Evolutionary conservation across 92 coral and sea anemone genomes (phyloP).

Genomic region (Zoanthus sociatus): DNA sequence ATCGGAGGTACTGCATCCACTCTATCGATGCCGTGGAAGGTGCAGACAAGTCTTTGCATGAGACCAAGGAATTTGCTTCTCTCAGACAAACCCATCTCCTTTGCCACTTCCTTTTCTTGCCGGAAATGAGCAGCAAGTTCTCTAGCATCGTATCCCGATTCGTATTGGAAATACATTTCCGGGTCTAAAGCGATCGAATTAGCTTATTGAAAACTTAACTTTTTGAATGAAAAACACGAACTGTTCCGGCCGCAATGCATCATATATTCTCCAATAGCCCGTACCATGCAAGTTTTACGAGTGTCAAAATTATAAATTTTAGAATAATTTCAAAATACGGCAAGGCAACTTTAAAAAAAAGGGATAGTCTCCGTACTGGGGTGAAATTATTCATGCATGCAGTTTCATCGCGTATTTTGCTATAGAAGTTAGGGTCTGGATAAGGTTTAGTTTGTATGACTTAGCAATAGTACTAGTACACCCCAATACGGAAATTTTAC

Average conservation of each 20-base stretch:
- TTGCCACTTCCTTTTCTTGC: constrained; percentile 64
- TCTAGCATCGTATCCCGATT: constrained; percentile 37
- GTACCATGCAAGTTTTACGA: background rate
- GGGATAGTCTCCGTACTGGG: too few relatives aligned
- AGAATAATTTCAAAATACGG: too few relatives aligned
- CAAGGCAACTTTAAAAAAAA: too few relatives aligned
- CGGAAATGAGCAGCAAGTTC: constrained; percentile 58
- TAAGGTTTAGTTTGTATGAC: too few relatives aligned
- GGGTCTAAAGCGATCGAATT: too few relatives aligned
- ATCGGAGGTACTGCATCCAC: constrained; percentile 24
- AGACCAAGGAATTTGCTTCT: constrained; percentile 55
- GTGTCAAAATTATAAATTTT: background rate
- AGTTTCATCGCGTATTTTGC: too few relatives aligned
- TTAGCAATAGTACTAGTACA: too few relatives aligned
- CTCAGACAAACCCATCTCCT: constrained; percentile 51
- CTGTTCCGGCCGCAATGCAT: background rate
- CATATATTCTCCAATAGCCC: background rate
- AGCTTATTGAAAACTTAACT: too few relatives aligned
- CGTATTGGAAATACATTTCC: constrained; percentile 50
- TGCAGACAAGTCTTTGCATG: constrained; percentile 53
- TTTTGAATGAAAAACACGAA: background rate
- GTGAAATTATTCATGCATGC: too few relatives aligned
- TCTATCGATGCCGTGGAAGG: constrained; percentile 24
- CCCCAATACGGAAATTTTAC: too few relatives aligned
- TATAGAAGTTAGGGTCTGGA: too few relatives aligned